A percentile compares a stretch with the other conserved stretches of the same genome.
Conservation (phyloP, 1,140 invertebrate genomes). For the Sitobion miscanthi region DNA sequence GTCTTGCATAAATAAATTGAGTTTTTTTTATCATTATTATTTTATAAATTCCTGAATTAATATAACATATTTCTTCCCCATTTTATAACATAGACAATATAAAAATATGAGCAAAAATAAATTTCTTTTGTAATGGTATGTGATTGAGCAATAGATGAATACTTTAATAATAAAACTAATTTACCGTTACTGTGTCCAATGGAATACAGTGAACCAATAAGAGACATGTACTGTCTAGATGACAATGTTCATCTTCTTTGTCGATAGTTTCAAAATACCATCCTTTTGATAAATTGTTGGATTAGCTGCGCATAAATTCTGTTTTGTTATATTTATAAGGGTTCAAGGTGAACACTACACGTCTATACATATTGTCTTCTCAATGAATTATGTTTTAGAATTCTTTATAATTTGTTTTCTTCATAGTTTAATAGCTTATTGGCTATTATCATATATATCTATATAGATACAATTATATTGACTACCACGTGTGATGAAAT, state of each 20-base stretch:
- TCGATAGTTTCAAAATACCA: constrained; percentile 36
- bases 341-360: constrained; percentile 47
- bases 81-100: constrained; percentile 1
- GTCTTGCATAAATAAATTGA: not conserved
- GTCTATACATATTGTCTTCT: constrained; percentile 37
- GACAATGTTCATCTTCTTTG: constrained; percentile 49
- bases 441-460: not conserved
- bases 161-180: constrained; percentile 53
- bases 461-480: not conserved
- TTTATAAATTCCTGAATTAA: not conserved
- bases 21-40: not conserved
- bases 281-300: constrained; percentile 50
- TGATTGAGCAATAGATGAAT: constrained; percentile 18
- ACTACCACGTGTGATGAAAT: not conserved
- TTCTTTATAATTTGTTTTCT: constrained; percentile 40
- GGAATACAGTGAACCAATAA: constrained; percentile 47
- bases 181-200: constrained; percentile 56
- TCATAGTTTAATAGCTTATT: constrained; percentile 11
- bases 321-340: constrained; percentile 46
- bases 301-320: constrained; percentile 54
- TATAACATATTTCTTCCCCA: not conserved
- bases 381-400: constrained; percentile 35
- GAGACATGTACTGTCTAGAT: not conserved
- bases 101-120: constrained; percentile 30
- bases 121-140: constrained; percentile 26